Conservation (phyloP, 2,113 vertebrate species). For the Elephas maximus region DNA sequence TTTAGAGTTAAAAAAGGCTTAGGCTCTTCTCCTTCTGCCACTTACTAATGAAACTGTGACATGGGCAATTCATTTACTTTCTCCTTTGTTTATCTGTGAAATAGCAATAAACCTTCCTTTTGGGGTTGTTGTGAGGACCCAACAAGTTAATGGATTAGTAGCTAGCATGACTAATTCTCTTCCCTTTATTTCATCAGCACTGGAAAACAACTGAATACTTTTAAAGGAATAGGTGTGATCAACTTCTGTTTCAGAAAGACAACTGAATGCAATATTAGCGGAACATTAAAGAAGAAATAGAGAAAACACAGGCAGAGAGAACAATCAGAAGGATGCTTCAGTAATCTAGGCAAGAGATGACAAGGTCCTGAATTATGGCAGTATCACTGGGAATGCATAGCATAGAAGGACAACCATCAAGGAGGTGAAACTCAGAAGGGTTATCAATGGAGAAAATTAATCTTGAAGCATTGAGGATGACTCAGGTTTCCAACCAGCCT, state of each 20-base stretch:
- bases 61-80: background rate
- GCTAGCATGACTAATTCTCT: background rate
- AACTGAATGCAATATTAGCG: background rate
- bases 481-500: background rate
- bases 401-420: background rate
- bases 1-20: constrained; percentile 9
- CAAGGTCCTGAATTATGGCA: background rate
- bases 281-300: background rate
- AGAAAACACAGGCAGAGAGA: background rate
- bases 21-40: background rate
- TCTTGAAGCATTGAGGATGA: background rate
- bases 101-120: background rate
- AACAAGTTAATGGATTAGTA: background rate
- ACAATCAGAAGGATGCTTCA: background rate
- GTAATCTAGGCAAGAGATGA: background rate
- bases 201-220: background rate
- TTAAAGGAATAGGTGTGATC: background rate
- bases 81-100: background rate
- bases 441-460: background rate
- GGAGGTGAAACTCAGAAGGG: background rate
- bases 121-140: background rate
- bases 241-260: constrained; percentile 33
- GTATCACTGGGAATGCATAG: background rate
- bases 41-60: background rate
- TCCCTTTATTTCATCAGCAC: background rate